Percentiles rank a stretch among this genome's conserved stretches.
phyloP scores from a whole-genome alignment of 2,113 vertebrate genomes.

The Canis aureus region DNA sequence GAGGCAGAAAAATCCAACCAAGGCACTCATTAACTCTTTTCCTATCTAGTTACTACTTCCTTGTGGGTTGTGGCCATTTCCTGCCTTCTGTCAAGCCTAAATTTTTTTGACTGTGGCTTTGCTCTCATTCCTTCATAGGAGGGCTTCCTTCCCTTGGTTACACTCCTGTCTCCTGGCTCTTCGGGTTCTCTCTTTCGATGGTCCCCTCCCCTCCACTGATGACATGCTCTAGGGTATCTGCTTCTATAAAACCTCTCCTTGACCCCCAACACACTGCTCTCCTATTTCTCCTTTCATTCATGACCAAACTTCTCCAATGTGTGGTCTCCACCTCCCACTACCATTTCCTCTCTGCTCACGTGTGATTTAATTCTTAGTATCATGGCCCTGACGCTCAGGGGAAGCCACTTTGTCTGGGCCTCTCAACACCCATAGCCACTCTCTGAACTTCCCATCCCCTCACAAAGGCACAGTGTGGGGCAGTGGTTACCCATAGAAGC shows the following conservation, averaged over 20 bases:
- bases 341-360: conserved; percentile 40
- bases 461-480: neutral
- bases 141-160: neutral
- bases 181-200: neutral
- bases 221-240: accelerated
- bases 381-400: neutral
- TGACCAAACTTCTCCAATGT: neutral
- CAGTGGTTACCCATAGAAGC: neutral
- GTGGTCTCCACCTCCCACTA: neutral
- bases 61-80: neutral
- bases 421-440: neutral
- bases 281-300: conserved; percentile 34
- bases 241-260: neutral
- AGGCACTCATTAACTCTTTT: neutral
- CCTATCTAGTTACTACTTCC: neutral
- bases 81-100: neutral
- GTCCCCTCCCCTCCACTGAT: neutral
- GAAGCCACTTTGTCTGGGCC: neutral
- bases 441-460: neutral
- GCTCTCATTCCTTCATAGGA: neutral
- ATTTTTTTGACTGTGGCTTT: neutral
- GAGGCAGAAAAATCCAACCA: neutral
- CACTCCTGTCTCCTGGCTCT: neutral
- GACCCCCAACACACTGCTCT: neutral
- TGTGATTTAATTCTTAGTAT: neutral